Conservation (phyloP, 2,888 invertebrate genomes). For the Lochmaea crataegi region DNA sequence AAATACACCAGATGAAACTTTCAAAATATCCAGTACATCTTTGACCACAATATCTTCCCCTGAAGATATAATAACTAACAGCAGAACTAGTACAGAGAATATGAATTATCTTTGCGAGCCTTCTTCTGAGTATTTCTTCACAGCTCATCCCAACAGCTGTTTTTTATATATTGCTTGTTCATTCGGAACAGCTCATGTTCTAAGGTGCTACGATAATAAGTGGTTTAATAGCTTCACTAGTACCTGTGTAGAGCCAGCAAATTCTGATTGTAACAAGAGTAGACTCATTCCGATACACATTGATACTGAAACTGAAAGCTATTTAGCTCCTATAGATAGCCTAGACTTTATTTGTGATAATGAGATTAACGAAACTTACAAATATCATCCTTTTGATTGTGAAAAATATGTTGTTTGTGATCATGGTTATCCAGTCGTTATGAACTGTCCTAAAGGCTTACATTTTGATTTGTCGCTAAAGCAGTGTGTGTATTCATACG, state of each 20-base stretch:
- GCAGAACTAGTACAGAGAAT: background rate
- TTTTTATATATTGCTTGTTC: slow-evolving; percentile 18
- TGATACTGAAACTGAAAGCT: background rate
- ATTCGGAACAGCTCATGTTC: slow-evolving; percentile 6
- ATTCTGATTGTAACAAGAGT: slow-evolving; percentile 18
- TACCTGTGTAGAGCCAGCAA: slow-evolving; percentile 7
- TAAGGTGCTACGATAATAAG: background rate
- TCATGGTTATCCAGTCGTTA: background rate
- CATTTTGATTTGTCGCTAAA: background rate
- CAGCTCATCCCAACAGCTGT: slow-evolving; percentile 16
- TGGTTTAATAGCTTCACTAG: slow-evolving; percentile 13
- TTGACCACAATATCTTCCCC: background rate
- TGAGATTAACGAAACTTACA: background rate
- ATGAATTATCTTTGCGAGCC: slow-evolving; percentile 21
- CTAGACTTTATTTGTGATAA: background rate
- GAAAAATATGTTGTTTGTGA: background rate
- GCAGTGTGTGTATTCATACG: background rate
- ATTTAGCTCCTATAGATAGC: background rate
- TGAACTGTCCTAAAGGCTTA: background rate
- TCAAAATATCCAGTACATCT: background rate
- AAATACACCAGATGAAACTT: background rate
- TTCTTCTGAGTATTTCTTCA: slow-evolving; percentile 6
- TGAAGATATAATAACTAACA: background rate
- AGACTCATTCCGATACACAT: background rate
- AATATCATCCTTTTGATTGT: background rate